Percentiles rank a stretch among this genome's conserved stretches.
Evolutionary conservation across 2,113 vertebrate genomes (phyloP).

Genomic region (Lepidothrix coronata): DNA sequence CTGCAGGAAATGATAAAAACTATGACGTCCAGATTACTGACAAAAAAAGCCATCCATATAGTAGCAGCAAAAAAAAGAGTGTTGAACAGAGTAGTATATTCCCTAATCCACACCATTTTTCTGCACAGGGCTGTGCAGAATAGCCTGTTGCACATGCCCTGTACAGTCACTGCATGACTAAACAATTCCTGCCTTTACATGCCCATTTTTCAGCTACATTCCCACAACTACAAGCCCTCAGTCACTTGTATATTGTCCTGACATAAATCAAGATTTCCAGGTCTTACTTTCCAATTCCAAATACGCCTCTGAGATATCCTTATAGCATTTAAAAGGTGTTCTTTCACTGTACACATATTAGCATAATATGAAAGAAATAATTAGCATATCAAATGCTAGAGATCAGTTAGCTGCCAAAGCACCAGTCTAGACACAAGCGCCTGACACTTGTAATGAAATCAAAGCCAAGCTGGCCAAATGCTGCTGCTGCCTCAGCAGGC

Average conservation of each 20-base stretch:
- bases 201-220: not conserved
- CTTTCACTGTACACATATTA: conserved; percentile 24
- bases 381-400: conserved; percentile 56
- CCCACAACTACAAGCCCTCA: not conserved
- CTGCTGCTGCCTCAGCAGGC: not conserved
- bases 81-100: not conserved
- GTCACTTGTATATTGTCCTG: not conserved
- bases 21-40: not conserved
- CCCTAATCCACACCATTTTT: not conserved
- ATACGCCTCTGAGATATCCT: not conserved
- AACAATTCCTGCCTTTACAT: not conserved
- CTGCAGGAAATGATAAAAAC: not conserved
- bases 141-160: not conserved
- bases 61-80: not conserved
- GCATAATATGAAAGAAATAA: conserved; percentile 58
- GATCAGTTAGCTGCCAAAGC: conserved; percentile 58
- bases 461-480: conserved; percentile 2
- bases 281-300: not conserved
- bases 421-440: conserved; percentile 5
- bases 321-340: not conserved
- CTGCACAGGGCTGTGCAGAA: not conserved
- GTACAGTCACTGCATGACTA: not conserved
- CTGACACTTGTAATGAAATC: conserved; percentile 26
- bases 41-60: not conserved
- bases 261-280: not conserved